Evolutionary conservation across 2,113 vertebrate genomes (phyloP), one percentile per base, ranked within the genome.

Genomic region (Apistogramma diplotaenia): DNA sequence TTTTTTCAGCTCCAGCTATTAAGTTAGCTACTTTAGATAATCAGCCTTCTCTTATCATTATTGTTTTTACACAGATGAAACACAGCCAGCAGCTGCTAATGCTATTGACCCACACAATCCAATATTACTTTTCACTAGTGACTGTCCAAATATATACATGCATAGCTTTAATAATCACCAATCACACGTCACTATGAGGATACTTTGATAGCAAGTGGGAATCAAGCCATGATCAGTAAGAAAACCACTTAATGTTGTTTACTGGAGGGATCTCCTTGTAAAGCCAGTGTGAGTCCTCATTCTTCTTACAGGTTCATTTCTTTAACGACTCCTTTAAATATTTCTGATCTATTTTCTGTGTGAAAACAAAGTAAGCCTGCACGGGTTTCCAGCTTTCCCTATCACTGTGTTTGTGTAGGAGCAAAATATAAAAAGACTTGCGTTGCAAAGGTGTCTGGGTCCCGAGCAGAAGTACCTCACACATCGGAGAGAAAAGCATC

Each of bases 101-200:
- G 21, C 5, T 65, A 11, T 40, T 40, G 12, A 3, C 12, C 37
- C 37, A 3, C 10, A 40, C 37, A 40, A 35, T 35, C 5, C 5
- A 9, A 5, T 40, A 40, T 23, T 62, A 40, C 37, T 40, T n/a
- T 40, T 62, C n/a, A 40, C 4, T 40, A 9, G 2, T 62, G 59
- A 62, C 15, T 0, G 3, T 65, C 3, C 61, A 65, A 65, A 43
- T 25, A 46, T 46, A 46, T 16, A 46, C 13, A 5, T 16, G 37
- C 12, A 40, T 25, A 40, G 35, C 8, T 43, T 25, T 65, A 37
- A 25, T 25, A 43, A 18, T 15, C 25, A 43, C 21, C 23, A 9
- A 43, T 65, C 13, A 37, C 0, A 4, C 25, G 0, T 65, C 13
- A 1, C 37, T 40, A 13, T 40, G 12, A 40, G 37, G 37, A 40